Evolutionary conservation across 1,140 invertebrate genomes (phyloP).

Genomic region (Achroia grisella): DNA sequence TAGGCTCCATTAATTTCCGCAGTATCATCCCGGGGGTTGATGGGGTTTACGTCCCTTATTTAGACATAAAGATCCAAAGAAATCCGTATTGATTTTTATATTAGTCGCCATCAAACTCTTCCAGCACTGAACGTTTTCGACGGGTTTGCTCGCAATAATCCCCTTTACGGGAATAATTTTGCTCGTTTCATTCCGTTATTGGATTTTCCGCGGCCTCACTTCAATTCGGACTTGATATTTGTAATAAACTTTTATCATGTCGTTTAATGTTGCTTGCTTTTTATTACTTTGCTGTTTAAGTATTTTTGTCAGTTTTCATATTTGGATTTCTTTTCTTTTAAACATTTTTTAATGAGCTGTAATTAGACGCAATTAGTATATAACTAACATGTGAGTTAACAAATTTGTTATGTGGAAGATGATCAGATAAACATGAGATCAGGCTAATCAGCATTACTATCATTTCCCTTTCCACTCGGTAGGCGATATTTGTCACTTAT

Average conservation of each 20-base stretch:
- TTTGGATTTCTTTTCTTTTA: not conserved
- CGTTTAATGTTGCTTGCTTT: constrained; percentile 25
- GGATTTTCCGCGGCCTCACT: constrained; percentile 30
- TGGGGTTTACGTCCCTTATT: not conserved
- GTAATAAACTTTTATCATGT: constrained; percentile 50
- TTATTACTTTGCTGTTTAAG: constrained; percentile 30
- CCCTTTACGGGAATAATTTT: constrained; percentile 39
- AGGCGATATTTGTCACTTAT: too few relatives aligned
- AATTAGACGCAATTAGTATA: too few relatives aligned
- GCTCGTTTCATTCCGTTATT: constrained; percentile 40
- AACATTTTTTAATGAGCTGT: too few relatives aligned
- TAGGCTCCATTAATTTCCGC: not conserved
- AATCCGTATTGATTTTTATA: constrained; percentile 26
- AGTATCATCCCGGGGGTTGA: constrained; percentile 4
- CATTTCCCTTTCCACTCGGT: too few relatives aligned
- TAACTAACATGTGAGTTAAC: too few relatives aligned
- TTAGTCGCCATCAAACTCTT: constrained; percentile 17
- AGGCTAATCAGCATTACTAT: too few relatives aligned
- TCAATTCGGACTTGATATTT: constrained; percentile 36
- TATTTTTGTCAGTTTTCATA: constrained; percentile 16
- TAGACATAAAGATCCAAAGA: constrained; percentile 9
- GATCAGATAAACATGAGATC: too few relatives aligned
- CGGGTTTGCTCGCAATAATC: constrained; percentile 33
- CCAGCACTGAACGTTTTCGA: constrained; percentile 21
- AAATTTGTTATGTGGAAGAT: too few relatives aligned